A percentile compares a stretch with the other conserved stretches of the same genome.
Evolutionary conservation across 2,888 invertebrate genomes (phyloP).

Genomic region (Deroplatys truncata): DNA sequence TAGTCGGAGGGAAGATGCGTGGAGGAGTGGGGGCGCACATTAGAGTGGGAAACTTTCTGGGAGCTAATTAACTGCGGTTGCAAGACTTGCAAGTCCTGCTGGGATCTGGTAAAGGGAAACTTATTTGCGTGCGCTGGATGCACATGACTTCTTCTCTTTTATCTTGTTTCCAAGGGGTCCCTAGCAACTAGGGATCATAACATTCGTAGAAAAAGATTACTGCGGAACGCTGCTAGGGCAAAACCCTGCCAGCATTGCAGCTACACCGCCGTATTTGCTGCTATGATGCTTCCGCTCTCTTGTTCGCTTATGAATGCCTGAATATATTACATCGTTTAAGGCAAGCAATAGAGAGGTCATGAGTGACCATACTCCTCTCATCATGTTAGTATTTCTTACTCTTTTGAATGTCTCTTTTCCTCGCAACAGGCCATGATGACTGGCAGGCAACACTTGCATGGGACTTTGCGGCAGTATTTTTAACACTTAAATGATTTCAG

Average conservation of each 20-base stretch:
- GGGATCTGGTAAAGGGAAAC: neutral
- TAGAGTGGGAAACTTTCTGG: constrained; percentile 1
- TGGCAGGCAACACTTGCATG: too few relatives aligned
- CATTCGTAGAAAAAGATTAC: neutral
- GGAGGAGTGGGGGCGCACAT: neutral
- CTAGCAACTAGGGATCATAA: neutral
- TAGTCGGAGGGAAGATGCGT: too few relatives aligned
- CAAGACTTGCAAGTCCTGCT: neutral
- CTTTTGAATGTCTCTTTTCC: too few relatives aligned
- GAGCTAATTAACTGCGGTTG: constrained; percentile 15
- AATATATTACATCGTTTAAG: too few relatives aligned
- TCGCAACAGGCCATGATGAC: too few relatives aligned
- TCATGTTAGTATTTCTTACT: too few relatives aligned
- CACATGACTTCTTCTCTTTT: neutral
- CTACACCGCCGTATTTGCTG: neutral
- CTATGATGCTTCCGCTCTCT: too few relatives aligned
- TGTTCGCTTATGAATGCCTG: too few relatives aligned
- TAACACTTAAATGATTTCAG: too few relatives aligned
- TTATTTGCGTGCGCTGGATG: neutral
- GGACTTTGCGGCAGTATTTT: too few relatives aligned
- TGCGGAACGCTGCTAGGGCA: neutral
- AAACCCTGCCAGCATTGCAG: neutral
- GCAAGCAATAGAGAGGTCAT: too few relatives aligned
- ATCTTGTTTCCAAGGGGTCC: neutral
- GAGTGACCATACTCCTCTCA: too few relatives aligned